Conservation (phyloP, 1,140 invertebrate species). For the Drosophila auraria region DNA sequence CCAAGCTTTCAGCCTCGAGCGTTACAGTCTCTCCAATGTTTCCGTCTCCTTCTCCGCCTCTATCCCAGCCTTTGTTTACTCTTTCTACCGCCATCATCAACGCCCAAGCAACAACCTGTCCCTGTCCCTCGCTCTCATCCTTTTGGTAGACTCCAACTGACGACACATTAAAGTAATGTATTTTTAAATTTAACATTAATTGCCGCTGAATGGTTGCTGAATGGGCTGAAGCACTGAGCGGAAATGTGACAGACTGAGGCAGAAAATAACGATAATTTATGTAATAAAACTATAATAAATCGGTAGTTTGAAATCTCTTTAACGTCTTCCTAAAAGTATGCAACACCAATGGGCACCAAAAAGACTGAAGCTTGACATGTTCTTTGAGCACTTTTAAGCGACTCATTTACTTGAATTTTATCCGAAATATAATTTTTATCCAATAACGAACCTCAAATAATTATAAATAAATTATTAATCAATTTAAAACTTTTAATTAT, state of each 20-base stretch:
- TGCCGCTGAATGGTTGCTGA: slow-evolving; percentile 73
- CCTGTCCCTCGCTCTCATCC: slow-evolving; percentile 4
- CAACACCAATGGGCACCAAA: not conserved
- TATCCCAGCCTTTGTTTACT: slow-evolving; percentile 47
- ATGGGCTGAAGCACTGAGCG: slow-evolving; percentile 31
- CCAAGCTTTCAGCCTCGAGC: slow-evolving; percentile 55
- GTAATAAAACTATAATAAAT: not conserved
- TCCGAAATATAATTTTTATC: too few species aligned
- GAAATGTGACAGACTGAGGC: not conserved
- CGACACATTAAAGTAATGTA: slow-evolving; percentile 83
- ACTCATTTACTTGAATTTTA: too few species aligned
- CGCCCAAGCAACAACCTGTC: slow-evolving; percentile 52
- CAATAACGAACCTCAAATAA: too few species aligned
- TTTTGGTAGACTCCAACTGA: slow-evolving; percentile 43
- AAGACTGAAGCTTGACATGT: too few species aligned
- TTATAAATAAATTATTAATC: too few species aligned
- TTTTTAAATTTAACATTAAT: slow-evolving; percentile 84
- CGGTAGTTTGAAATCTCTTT: not conserved
- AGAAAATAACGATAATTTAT: not conserved
- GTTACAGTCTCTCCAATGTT: slow-evolving; percentile 20
- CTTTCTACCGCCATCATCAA: slow-evolving; percentile 49
- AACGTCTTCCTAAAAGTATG: not conserved
- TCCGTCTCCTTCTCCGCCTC: not conserved
- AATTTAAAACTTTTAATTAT: too few species aligned
- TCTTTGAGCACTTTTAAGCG: too few species aligned